A percentile compares a stretch with the other conserved stretches of the same genome.
Conservation (phyloP, 2,888 invertebrate species). For the Dione vanillae region DNA sequence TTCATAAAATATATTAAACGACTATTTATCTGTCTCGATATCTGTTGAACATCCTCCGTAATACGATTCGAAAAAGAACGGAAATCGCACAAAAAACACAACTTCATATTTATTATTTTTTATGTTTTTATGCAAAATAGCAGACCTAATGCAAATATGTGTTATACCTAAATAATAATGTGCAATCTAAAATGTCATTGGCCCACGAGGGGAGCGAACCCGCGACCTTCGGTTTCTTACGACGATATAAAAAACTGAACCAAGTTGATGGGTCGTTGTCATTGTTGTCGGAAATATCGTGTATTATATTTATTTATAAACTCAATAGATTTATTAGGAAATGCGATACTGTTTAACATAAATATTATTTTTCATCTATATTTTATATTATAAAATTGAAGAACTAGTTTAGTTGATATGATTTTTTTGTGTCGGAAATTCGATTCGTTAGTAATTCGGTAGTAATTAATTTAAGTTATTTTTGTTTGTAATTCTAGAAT, state of each 20-base stretch:
- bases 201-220: slow-evolving; percentile 56
- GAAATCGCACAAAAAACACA: slow-evolving; percentile 38
- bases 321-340: neutral
- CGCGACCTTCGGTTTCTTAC: slow-evolving; percentile 63
- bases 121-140: slow-evolving; percentile 41
- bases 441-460: no score
- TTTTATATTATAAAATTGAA: no score
- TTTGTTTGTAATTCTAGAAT: no score
- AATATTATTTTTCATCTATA: no score
- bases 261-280: slow-evolving; percentile 48
- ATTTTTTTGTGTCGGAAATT: no score
- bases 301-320: slow-evolving; percentile 26
- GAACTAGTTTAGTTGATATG: no score
- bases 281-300: slow-evolving; percentile 29
- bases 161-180: slow-evolving; percentile 40
- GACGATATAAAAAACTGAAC: slow-evolving; percentile 62
- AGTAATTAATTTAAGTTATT: no score
- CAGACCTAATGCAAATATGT: slow-evolving; percentile 43
- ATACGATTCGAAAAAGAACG: slow-evolving; percentile 30
- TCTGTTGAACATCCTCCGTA: slow-evolving; percentile 30
- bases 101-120: slow-evolving; percentile 35
- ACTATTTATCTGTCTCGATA: slow-evolving; percentile 27
- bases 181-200: slow-evolving; percentile 46
- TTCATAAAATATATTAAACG: slow-evolving; percentile 30
- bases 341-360: no score